Conservation (phyloP, 2,888 invertebrate species). For the Odiellus spinosus region DNA sequence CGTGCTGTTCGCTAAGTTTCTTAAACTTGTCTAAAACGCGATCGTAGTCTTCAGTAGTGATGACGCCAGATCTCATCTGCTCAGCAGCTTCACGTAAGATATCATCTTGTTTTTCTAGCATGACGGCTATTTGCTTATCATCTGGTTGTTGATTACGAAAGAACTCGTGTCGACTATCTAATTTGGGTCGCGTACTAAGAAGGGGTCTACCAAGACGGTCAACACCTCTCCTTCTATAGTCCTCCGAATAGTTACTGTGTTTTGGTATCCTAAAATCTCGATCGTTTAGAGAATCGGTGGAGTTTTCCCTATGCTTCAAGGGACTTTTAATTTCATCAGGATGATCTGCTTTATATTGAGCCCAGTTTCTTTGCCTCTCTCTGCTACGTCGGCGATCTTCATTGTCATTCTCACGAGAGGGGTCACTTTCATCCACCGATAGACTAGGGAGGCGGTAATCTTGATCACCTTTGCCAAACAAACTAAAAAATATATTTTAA, state of each 20-base stretch:
- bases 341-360: conserved; percentile 9
- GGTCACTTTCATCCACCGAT: not conserved
- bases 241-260: too few relatives aligned
- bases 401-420: too few relatives aligned
- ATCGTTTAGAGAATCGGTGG: too few relatives aligned
- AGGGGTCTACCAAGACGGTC: conserved; percentile 3
- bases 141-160: not conserved
- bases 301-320: not conserved
- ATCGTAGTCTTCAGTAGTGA: conserved; percentile 2
- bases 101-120: conserved; percentile 1
- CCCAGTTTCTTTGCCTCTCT: conserved; percentile 5
- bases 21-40: too few relatives aligned
- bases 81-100: conserved; percentile 6
- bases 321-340: conserved; percentile 10
- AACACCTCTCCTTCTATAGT: not conserved
- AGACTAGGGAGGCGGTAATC: conserved; percentile 2
- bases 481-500: not conserved
- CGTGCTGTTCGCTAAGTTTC: too few relatives aligned
- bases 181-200: not conserved
- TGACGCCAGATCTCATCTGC: conserved; percentile 2
- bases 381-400: too few relatives aligned
- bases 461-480: conserved; percentile 9
- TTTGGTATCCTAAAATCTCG: too few relatives aligned
- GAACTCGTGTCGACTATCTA: not conserved
- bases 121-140: not conserved